Evolutionary conservation across 2,888 invertebrate species (phyloP).

Genomic region (Macrosiphum euphorbiae): DNA sequence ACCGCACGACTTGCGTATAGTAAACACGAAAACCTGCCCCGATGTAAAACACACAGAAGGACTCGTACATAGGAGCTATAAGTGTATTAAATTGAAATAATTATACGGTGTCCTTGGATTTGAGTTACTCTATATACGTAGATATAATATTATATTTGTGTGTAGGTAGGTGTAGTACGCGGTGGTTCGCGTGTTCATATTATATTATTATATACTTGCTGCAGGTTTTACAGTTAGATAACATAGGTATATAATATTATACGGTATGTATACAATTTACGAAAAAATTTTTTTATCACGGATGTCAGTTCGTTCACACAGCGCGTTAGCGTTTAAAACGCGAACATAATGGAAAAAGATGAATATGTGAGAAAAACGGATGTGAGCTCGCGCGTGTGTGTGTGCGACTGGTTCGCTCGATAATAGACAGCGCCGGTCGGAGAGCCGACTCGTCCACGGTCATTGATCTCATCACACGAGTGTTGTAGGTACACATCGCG

Average conservation of each 20-base stretch:
- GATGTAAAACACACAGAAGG: not conserved
- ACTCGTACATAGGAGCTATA: not conserved
- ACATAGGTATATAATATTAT: not conserved
- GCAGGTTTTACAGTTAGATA: slow-evolving; percentile 19
- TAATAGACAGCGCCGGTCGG: slow-evolving; percentile 9
- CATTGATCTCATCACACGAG: slow-evolving; percentile 42
- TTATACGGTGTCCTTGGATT: slow-evolving; percentile 9
- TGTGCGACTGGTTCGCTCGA: slow-evolving; percentile 18
- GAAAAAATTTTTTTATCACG: slow-evolving; percentile 54
- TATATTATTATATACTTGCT: no score
- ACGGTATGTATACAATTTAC: slow-evolving; percentile 15
- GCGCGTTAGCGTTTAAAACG: slow-evolving; percentile 59
- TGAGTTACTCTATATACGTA: not conserved
- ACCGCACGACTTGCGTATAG: not conserved
- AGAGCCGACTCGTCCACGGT: slow-evolving; percentile 50
- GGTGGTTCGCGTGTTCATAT: slow-evolving; percentile 9
- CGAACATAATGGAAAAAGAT: slow-evolving; percentile 60
- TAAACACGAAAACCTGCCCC: not conserved
- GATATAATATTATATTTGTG: not conserved
- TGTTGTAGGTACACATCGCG: not conserved
- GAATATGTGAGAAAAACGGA: slow-evolving; percentile 64
- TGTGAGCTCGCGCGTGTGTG: slow-evolving; percentile 4
- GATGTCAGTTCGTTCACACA: slow-evolving; percentile 59
- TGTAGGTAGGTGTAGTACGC: not conserved
- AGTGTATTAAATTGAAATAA: slow-evolving; percentile 15